Conservation (phyloP, 1,140 invertebrate genomes). For the Dendrolimus kikuchii region DNA sequence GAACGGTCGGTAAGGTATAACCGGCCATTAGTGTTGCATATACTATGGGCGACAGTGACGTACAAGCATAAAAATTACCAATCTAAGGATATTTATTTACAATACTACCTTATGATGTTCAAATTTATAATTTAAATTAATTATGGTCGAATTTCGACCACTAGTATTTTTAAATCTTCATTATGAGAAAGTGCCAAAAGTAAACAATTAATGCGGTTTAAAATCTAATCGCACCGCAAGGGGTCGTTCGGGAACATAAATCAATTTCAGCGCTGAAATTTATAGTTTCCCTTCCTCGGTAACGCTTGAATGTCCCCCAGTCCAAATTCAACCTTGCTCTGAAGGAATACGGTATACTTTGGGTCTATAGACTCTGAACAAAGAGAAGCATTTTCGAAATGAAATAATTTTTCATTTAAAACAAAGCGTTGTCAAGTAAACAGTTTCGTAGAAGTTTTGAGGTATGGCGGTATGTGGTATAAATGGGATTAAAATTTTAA, state of each 20-base stretch:
- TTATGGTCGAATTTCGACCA: no score
- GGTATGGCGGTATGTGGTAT: neutral
- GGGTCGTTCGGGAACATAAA: conserved; percentile 9
- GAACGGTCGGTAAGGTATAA: no score
- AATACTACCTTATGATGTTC: no score
- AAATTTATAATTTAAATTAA: no score
- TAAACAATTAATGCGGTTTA: neutral
- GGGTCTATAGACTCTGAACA: neutral
- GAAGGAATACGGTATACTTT: conserved; percentile 1
- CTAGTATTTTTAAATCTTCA: no score
- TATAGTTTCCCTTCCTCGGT: conserved; percentile 8
- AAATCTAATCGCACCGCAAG: conserved; percentile 8
- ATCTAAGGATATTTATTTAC: no score
- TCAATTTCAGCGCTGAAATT: conserved; percentile 10
- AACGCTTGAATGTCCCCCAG: neutral
- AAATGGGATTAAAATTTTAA: no score
- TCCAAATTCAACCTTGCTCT: neutral
- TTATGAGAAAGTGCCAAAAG: neutral
- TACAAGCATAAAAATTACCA: no score
- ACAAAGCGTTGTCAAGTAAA: conserved; percentile 12
- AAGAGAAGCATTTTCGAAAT: conserved; percentile 6
- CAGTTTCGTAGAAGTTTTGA: neutral
- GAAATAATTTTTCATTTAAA: conserved; percentile 14
- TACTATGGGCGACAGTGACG: no score
- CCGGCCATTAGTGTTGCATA: no score